Percentiles rank a stretch among this genome's conserved stretches.
These are phyloP conservation scores for Valencia hispanica DNA, from an alignment of 2,797 vertebrate genomes.

Conservation along the genomic window DNA sequence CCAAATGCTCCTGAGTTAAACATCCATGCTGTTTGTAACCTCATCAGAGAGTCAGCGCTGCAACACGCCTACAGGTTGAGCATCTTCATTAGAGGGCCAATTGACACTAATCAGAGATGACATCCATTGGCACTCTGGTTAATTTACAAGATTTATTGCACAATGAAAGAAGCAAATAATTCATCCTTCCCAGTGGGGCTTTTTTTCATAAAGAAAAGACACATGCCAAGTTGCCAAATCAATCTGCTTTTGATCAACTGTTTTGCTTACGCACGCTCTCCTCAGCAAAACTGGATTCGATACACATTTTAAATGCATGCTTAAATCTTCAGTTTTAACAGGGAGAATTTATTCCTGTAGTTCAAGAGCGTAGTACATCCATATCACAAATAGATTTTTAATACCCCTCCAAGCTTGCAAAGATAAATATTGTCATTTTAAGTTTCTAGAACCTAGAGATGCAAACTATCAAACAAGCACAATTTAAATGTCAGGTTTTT, in stretches of 20 bases:
- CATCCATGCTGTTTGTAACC: constrained; percentile 13
- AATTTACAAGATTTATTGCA: constrained; percentile 70
- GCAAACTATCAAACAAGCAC: not conserved
- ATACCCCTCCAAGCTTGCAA: not conserved
- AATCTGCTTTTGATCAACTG: constrained; percentile 46
- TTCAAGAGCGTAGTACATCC: constrained; percentile 14
- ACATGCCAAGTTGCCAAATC: constrained; percentile 45
- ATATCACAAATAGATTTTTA: constrained; percentile 13
- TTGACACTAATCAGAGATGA: constrained; percentile 70
- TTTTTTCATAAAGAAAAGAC: constrained; percentile 41
- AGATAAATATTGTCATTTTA: not conserved
- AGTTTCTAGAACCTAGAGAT: not conserved
- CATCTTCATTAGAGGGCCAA: constrained; percentile 65
- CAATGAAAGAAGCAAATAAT: constrained; percentile 67
- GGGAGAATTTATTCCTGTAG: constrained; percentile 24
- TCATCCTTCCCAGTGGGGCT: constrained; percentile 41
- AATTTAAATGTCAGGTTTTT: not conserved
- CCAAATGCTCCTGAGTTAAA: constrained; percentile 24
- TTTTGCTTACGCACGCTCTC: constrained; percentile 21
- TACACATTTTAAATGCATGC: constrained; percentile 19
- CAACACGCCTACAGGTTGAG: constrained; percentile 57
- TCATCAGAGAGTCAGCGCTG: constrained; percentile 27
- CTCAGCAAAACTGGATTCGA: constrained; percentile 35
- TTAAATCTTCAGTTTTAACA: constrained; percentile 25
- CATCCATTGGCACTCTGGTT: constrained; percentile 56